phyloP scores from a whole-genome alignment of 2,888 invertebrate species.

The Sarcophaga rosellei region DNA sequence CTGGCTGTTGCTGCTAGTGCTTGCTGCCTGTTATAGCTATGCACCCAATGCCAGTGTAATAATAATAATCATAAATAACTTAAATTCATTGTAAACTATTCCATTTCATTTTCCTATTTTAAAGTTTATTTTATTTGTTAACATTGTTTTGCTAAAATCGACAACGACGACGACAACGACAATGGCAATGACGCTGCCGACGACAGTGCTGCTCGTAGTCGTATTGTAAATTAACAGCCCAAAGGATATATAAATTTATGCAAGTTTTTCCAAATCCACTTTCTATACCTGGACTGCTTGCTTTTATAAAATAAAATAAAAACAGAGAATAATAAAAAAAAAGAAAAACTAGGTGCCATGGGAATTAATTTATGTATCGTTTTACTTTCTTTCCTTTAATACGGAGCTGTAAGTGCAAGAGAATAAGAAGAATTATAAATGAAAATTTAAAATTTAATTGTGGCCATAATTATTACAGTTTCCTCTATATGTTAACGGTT shows the following conservation, averaged over 20 bases:
- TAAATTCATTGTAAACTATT: slow-evolving; percentile 53
- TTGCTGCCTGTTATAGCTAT: not conserved
- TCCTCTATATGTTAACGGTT: not conserved
- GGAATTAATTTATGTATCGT: slow-evolving; percentile 10
- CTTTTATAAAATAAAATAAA: not conserved
- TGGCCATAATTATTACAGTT: slow-evolving; percentile 48
- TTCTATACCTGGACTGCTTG: slow-evolving; percentile 9
- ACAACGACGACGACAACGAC: not conserved
- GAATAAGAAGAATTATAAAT: not conserved
- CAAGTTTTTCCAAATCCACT: slow-evolving; percentile 43
- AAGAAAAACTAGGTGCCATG: slow-evolving; percentile 1
- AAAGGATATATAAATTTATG: slow-evolving; percentile 57
- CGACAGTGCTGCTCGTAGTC: not conserved
- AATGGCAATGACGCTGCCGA: no score
- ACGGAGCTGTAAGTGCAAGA: not conserved
- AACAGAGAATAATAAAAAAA: no score
- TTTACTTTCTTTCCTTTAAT: not conserved
- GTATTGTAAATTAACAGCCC: slow-evolving; percentile 49
- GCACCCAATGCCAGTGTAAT: not conserved
- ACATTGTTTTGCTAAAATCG: slow-evolving; percentile 43
- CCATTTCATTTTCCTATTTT: slow-evolving; percentile 21
- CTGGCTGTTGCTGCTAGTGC: not conserved
- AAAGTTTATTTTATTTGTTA: slow-evolving; percentile 60
- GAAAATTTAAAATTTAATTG: slow-evolving; percentile 45
- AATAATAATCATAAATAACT: slow-evolving; percentile 55